A percentile compares a stretch with the other conserved stretches of the same genome.
These are phyloP conservation scores for Eupsilia transversa DNA, from an alignment of 2,888 invertebrate genomes.

Conservation along the genomic window DNA sequence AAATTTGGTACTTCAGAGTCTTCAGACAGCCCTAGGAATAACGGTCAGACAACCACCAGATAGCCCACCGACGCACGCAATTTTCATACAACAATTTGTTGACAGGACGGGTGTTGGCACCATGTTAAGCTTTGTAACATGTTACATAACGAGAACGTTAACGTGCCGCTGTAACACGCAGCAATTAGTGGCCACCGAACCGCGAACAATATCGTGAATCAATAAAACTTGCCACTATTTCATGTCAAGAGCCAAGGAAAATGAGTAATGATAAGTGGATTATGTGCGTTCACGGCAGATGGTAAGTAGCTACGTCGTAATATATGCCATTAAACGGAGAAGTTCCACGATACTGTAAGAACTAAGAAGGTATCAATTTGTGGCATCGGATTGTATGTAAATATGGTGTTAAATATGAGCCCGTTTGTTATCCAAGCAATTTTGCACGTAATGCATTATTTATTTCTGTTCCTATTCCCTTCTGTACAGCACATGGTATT, in stretches of 20 bases:
- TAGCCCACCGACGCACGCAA: conserved; percentile 48
- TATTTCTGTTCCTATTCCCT: conserved; percentile 31
- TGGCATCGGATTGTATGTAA: conserved; percentile 54
- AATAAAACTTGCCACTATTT: conserved; percentile 69
- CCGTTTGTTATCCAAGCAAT: conserved; percentile 32
- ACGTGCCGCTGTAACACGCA: conserved; percentile 63
- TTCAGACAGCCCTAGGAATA: conserved; percentile 58
- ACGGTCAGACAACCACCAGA: conserved; percentile 54
- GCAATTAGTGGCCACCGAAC: conserved; percentile 63
- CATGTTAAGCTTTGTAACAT: conserved; percentile 51
- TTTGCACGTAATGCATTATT: conserved; percentile 37
- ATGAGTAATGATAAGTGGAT: conserved; percentile 52
- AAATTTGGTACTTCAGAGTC: conserved; percentile 39
- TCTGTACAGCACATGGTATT: not conserved
- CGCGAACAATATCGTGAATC: conserved; percentile 70
- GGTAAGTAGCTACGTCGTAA: conserved; percentile 51
- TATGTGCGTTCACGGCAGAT: conserved; percentile 48
- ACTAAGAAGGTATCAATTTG: conserved; percentile 46
- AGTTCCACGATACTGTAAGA: conserved; percentile 48
- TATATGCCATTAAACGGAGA: conserved; percentile 50
- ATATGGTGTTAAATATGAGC: conserved; percentile 56
- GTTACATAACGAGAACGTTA: conserved; percentile 57
- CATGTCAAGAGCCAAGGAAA: conserved; percentile 62
- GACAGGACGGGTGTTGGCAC: conserved; percentile 61
- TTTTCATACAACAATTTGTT: conserved; percentile 50